These are phyloP conservation scores for Scophthalmus maximus DNA, from an alignment of 2,113 vertebrate genomes.

Conservation along the genomic window DNA sequence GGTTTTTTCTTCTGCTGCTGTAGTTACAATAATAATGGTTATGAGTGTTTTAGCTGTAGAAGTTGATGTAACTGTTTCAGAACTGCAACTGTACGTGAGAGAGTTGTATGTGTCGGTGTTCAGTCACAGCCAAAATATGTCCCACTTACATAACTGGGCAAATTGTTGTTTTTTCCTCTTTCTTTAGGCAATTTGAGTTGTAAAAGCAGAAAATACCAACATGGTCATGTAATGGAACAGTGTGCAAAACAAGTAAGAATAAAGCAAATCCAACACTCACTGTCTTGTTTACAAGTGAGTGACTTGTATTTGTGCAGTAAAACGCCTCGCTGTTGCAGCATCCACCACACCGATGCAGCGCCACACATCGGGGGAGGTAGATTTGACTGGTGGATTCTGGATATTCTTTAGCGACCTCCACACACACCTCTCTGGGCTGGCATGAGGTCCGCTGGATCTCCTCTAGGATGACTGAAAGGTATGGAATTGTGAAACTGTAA, in stretches of 20 bases:
- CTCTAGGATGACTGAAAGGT: slow-evolving; percentile 75
- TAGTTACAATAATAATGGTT: neutral
- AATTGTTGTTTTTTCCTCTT: slow-evolving; percentile 31
- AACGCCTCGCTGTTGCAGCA: slow-evolving; percentile 78
- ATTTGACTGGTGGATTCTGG: slow-evolving; percentile 78
- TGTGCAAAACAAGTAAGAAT: neutral
- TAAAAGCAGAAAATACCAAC: slow-evolving; percentile 4
- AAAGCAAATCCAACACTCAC: slow-evolving; percentile 54
- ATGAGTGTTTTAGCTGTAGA: neutral
- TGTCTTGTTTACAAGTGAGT: slow-evolving; percentile 79
- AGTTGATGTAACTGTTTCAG: slow-evolving; percentile 23
- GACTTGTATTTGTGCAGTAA: slow-evolving; percentile 80
- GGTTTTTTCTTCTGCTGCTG: neutral
- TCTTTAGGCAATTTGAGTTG: slow-evolving; percentile 8
- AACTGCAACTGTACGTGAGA: slow-evolving; percentile 37
- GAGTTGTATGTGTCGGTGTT: slow-evolving; percentile 13
- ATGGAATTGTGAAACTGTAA: neutral
- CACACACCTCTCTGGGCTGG: slow-evolving; percentile 80
- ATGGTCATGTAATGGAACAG: neutral
- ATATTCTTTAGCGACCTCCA: slow-evolving; percentile 81
- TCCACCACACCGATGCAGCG: slow-evolving; percentile 81
- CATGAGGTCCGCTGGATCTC: slow-evolving; percentile 77
- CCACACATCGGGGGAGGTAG: slow-evolving; percentile 80
- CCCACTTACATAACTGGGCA: slow-evolving; percentile 33
- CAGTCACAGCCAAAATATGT: too few relatives aligned